Base-by-base conservation (phyloP, 1,140 invertebrate genomes). In the Gonatopus flavifemur region DNA sequence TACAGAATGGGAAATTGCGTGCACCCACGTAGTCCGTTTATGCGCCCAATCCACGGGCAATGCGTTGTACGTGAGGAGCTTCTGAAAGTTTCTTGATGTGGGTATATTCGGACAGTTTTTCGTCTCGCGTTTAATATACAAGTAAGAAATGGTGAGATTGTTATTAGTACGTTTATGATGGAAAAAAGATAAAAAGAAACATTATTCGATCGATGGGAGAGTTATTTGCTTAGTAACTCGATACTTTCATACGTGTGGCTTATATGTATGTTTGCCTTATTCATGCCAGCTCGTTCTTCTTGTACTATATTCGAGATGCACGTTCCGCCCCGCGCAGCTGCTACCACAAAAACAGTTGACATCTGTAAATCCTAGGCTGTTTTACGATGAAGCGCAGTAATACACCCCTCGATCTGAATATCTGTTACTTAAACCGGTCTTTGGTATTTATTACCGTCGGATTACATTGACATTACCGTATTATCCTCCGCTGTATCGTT, bases 21-120 rank as follows among this genome's bases (percentile, higher is more conserved):
- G 50, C 48, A 52, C 57, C 58, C 62, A 65, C 62, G 62, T 67
- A 65, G 52, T 59, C 58, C 60, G 57, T 67, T 63, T 63, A 67
- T 63, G 59, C 59, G 54, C 59, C 56, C 58, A 66, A 64, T 64
- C 52, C 52, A 57, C 53, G 62, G 55, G 55, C 57, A 57, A 57
- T 51, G 54, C 36, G 37, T n/a, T n/a, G n/a, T 57, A 66, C 62
- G 62, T 66, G 64, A 65, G 49, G 39, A 52, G 62, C 53, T 49
- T 64, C 38, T n/a, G n/a, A n/a, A n/a, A n/a, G n/a, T n/a, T n/a
- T n/a, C 40, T 52, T 53, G 55, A 63, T 66, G 49, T 53, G 32
- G 44, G 49, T 33, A 59, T 51, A 59, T 59, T 59, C 52, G 49
- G 57, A 55, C 57, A 57, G 57, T 57, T 59, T 63, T 55, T 49